Base-by-base conservation (phyloP, 2,113 vertebrate species). In the Dasyprocta punctata region DNA sequence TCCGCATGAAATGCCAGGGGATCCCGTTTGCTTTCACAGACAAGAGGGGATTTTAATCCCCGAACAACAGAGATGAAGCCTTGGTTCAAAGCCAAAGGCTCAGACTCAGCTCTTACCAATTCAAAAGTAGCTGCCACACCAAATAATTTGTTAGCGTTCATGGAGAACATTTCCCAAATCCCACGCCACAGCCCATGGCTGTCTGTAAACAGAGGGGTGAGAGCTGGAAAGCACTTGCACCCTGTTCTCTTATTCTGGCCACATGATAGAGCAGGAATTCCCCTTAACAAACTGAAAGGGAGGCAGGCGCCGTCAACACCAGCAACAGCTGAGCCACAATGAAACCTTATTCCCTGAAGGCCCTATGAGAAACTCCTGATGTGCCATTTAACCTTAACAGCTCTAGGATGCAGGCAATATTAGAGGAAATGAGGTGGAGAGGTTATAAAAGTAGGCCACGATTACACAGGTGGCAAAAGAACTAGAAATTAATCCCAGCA, bases 21-120 rank as follows among this genome's bases (percentile, higher is more conserved):
- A 33, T 47, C 54, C 52, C 49, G 60, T 6, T 67, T 82, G 54
- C 44, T 61, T 65, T 91, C 44, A 41, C 1, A 78, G 86, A 33
- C 54, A 47, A 47, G 33, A 33, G 36, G 0, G 8, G 85, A 52
- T 47, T 77, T 91, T 85, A 89, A 87, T 92, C 86, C 77, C 58
- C 41, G n/a, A 69, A 95, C 52, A 71, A 92, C 5, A 60, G 49
- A 44, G 81, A 41, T 60, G 30, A 82, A 93, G 80, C 65, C 52
- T 52, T 28, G 20, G 80, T 93, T 54, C 89, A 94, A 49, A n/a
- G 82, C 44, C 17, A 28, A 14, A 33, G 38, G 69, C 52, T 44
- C 36, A 4, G 36, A 41, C 33, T 58, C 41, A 30, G 10, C 1
- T 69, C 28, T 36, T 1, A 61, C 54, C 49, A 17, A 20, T 47